These are phyloP conservation scores for Hydraecia micacea DNA, from an alignment of 2,888 invertebrate species.

Conservation along the genomic window DNA sequence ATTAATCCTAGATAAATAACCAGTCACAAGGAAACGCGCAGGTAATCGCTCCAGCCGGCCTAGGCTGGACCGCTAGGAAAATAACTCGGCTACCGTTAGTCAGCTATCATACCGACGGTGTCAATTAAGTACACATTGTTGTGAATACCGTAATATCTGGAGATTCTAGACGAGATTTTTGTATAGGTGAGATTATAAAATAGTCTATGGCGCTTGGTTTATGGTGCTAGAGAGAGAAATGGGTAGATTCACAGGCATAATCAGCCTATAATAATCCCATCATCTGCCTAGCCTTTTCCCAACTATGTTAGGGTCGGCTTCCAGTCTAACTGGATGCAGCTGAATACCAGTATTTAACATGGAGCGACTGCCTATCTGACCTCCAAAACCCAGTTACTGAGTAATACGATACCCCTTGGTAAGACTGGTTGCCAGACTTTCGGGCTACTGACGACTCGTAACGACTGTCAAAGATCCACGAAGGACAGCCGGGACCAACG, in stretches of 20 bases:
- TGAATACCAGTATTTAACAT: too few species aligned
- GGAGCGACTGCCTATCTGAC: too few species aligned
- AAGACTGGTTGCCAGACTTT: too few species aligned
- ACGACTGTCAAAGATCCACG: too few species aligned
- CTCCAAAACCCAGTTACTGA: too few species aligned
- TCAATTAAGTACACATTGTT: constrained; percentile 50
- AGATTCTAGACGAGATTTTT: constrained; percentile 40
- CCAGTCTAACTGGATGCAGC: too few species aligned
- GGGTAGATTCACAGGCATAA: background rate
- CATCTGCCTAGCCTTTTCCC: too few species aligned
- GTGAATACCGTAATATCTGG: constrained; percentile 34
- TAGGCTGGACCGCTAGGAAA: constrained; percentile 45
- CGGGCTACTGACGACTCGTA: too few species aligned
- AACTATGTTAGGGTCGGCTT: too few species aligned
- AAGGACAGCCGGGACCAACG: too few species aligned
- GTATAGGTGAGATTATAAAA: constrained; percentile 7
- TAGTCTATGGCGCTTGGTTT: background rate
- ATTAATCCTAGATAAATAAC: constrained; percentile 43
- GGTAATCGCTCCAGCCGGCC: constrained; percentile 23
- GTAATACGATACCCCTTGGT: too few species aligned
- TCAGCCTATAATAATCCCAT: too few species aligned
- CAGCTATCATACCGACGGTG: constrained; percentile 35
- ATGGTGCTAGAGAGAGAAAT: background rate
- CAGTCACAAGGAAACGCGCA: constrained; percentile 35
- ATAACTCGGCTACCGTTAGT: constrained; percentile 44